These are phyloP conservation scores for Phataginus tetradactyla DNA, from an alignment of 2,797 vertebrate species.

Conservation along the genomic window DNA sequence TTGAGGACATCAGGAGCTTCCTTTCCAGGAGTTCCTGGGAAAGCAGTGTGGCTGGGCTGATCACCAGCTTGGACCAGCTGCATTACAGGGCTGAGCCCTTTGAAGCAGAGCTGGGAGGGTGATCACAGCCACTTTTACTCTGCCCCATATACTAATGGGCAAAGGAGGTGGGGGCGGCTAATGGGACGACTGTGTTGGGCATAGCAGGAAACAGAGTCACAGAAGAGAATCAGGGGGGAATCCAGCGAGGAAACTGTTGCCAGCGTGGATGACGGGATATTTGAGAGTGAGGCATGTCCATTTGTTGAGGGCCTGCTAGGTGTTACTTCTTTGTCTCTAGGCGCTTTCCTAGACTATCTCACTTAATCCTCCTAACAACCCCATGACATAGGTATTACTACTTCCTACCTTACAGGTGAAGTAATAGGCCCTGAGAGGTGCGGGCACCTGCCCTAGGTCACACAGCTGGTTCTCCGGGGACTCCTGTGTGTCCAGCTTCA, in stretches of 20 bases:
- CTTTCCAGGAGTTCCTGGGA: neutral
- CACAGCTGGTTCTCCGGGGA: neutral
- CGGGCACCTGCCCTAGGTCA: neutral
- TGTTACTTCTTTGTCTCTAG: slow-evolving; percentile 37
- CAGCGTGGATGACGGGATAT: neutral
- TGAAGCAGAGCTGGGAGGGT: neutral
- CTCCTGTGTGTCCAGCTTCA: neutral
- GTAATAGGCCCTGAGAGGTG: neutral
- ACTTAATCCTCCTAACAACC: neutral
- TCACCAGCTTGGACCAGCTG: neutral
- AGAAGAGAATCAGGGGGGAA: neutral
- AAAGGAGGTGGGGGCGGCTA: neutral
- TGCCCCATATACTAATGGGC: neutral
- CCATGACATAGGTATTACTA: neutral
- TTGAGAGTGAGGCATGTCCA: neutral
- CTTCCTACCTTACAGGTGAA: neutral
- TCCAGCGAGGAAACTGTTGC: neutral
- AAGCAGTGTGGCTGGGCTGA: neutral
- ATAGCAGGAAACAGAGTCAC: neutral
- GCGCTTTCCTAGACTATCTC: neutral
- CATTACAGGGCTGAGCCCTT: neutral
- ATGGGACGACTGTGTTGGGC: neutral
- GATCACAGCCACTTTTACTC: neutral
- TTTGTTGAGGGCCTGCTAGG: neutral
- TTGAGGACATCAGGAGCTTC: neutral